Conservation (phyloP, 2,113 vertebrate species). For the Alligator sinensis region DNA sequence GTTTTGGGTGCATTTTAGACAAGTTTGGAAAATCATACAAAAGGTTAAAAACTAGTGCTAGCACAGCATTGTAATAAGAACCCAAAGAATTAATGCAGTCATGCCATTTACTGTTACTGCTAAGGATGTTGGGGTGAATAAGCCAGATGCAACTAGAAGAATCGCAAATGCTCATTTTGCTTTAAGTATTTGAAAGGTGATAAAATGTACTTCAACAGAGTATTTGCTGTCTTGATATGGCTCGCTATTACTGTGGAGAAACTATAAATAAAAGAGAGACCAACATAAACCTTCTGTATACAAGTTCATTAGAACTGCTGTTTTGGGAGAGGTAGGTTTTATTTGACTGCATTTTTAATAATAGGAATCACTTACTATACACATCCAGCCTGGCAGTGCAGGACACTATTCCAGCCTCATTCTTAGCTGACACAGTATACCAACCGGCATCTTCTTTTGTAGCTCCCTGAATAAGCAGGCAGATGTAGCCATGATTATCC, state of each 20-base stretch:
- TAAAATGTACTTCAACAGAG: slow-evolving; percentile 76
- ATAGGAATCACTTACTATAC: slow-evolving; percentile 84
- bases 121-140: slow-evolving; percentile 43
- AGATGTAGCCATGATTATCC: slow-evolving; percentile 95
- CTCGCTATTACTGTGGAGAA: slow-evolving; percentile 80
- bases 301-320: neutral
- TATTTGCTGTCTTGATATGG: slow-evolving; percentile 74
- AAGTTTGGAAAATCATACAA: neutral
- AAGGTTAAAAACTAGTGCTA: slow-evolving; percentile 61
- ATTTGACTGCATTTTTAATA: neutral
- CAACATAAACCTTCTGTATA: slow-evolving; percentile 60
- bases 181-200: slow-evolving; percentile 61
- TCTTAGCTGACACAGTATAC: slow-evolving; percentile 98
- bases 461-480: slow-evolving; percentile 97
- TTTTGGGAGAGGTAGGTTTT: neutral
- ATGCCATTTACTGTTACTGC: slow-evolving; percentile 57
- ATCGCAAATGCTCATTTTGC: slow-evolving; percentile 64
- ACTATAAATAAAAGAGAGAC: slow-evolving; percentile 80
- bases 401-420: slow-evolving; percentile 96
- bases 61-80: slow-evolving; percentile 52
- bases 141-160: slow-evolving; percentile 31
- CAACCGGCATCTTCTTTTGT: slow-evolving; percentile 95
- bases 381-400: slow-evolving; percentile 95
- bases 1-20: slow-evolving; percentile 31
- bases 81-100: slow-evolving; percentile 24